Evolutionary conservation across 2,888 invertebrate species (phyloP).

Genomic region (Latrodectus hesperus): DNA sequence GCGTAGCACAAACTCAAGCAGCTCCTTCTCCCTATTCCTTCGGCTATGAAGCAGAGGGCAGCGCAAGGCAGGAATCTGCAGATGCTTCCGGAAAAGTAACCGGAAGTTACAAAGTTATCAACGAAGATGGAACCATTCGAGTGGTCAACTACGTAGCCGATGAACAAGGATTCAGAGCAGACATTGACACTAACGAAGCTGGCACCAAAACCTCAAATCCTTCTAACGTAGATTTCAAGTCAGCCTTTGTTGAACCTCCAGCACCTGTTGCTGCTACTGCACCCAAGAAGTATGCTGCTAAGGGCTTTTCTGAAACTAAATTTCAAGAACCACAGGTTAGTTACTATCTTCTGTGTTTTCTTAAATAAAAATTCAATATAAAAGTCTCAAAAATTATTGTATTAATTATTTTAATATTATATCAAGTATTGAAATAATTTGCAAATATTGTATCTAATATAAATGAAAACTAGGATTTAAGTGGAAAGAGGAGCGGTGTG

Average conservation of each 20-base stretch:
- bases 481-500: too few relatives aligned
- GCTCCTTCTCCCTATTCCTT: conserved; percentile 61
- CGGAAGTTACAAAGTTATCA: conserved; percentile 56
- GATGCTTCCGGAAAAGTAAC: conserved; percentile 64
- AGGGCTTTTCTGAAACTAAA: background rate
- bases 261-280: conserved; percentile 8
- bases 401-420: too few relatives aligned
- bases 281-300: conserved; percentile 15
- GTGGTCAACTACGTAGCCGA: conserved; percentile 61
- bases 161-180: conserved; percentile 56
- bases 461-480: too few relatives aligned
- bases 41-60: conserved; percentile 51
- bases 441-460: too few relatives aligned
- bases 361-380: too few relatives aligned
- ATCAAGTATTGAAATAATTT: too few relatives aligned
- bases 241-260: conserved; percentile 36
- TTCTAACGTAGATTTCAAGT: conserved; percentile 50
- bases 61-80: conserved; percentile 46
- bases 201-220: conserved; percentile 64
- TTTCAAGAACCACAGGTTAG: conserved; percentile 12
- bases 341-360: too few relatives aligned
- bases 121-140: conserved; percentile 54
- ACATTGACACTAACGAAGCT: conserved; percentile 65
- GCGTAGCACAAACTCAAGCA: background rate
- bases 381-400: too few relatives aligned